Evolutionary conservation across 2,797 vertebrate genomes (phyloP).

Genomic region (Tympanoctomys barrerae): DNA sequence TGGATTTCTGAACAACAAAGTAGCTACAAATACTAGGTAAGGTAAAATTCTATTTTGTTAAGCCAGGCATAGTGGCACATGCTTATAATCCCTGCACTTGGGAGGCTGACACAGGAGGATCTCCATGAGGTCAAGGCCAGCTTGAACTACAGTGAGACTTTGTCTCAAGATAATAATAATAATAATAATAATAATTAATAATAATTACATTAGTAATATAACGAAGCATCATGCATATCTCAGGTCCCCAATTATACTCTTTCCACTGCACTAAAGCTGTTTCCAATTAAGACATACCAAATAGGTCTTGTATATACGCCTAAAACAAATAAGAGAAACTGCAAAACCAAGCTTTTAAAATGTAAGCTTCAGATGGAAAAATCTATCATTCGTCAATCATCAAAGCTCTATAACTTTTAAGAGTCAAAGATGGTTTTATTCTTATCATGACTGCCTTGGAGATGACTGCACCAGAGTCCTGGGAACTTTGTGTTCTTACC

Average conservation of each 20-base stretch:
- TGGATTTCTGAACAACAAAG: background rate
- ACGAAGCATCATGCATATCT: background rate
- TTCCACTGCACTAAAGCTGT: conserved; percentile 31
- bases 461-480: background rate
- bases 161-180: background rate
- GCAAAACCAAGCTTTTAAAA: background rate
- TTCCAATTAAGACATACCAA: background rate
- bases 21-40: background rate
- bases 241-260: background rate
- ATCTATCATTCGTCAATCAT: background rate
- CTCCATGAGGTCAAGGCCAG: background rate
- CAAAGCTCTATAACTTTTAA: background rate
- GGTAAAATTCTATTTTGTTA: background rate
- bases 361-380: background rate
- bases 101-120: background rate
- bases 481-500: background rate
- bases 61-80: too few species aligned
- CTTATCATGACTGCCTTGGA: background rate
- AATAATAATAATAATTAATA: too few species aligned
- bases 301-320: background rate
- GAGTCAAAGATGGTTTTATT: background rate
- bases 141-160: background rate
- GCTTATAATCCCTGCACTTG: background rate
- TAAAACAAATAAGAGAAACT: conserved; percentile 1
- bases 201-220: too few species aligned